phyloP scores from a whole-genome alignment of 2,888 invertebrate species.

The Apoda limacodes region DNA sequence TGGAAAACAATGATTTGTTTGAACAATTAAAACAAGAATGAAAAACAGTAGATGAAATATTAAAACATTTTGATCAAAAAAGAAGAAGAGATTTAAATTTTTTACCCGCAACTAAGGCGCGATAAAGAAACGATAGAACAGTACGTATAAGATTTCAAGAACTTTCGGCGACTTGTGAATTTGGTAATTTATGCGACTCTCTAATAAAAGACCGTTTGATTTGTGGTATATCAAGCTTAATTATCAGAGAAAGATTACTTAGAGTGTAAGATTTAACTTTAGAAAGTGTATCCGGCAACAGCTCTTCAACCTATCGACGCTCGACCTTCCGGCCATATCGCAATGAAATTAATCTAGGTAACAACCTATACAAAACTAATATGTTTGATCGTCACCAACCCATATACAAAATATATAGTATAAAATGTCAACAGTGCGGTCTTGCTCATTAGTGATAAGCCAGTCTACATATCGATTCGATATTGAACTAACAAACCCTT shows the following conservation, averaged over 20 bases:
- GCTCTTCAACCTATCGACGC: too few species aligned
- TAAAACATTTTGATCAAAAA: slow-evolving; percentile 1
- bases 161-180: neutral
- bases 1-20: neutral
- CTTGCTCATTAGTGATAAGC: too few species aligned
- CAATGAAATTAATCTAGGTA: too few species aligned
- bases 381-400: neutral
- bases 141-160: slow-evolving; percentile 1
- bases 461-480: too few species aligned
- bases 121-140: slow-evolving; percentile 1
- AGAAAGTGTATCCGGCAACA: neutral
- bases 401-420: neutral
- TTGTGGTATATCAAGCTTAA: neutral
- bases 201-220: neutral
- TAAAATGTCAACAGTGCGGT: slow-evolving; percentile 8
- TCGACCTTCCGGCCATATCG: too few species aligned
- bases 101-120: slow-evolving; percentile 1
- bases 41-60: slow-evolving; percentile 1
- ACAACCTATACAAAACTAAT: neutral
- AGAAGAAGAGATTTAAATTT: slow-evolving; percentile 1
- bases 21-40: neutral
- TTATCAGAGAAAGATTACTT: neutral
- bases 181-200: neutral
- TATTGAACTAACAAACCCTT: too few species aligned
- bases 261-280: slow-evolving; percentile 3